phyloP scores from a whole-genome alignment of 2,113 vertebrate species.

The Puma concolor region DNA sequence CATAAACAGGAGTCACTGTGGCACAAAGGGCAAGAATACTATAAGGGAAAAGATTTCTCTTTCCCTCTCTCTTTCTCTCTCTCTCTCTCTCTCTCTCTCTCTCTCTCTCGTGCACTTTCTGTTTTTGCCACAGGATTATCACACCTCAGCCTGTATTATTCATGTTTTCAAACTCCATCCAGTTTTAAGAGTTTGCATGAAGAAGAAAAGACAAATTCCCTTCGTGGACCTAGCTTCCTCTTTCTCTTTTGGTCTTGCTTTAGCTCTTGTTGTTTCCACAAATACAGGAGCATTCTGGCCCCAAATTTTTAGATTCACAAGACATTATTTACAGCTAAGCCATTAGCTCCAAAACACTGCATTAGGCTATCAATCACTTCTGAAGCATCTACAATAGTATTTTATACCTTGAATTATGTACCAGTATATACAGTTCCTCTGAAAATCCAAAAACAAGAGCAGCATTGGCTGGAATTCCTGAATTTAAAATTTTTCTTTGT shows the following conservation, averaged over 20 bases:
- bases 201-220: not conserved
- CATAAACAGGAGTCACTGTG: not conserved
- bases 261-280: not conserved
- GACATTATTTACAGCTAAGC: not conserved
- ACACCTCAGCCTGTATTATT: not conserved
- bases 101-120: not conserved
- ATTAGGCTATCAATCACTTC: not conserved
- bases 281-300: not conserved
- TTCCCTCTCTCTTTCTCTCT: not conserved
- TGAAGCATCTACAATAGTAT: not conserved
- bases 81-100: not conserved
- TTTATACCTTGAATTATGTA: not conserved
- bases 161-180: not conserved
- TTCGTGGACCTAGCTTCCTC: not conserved
- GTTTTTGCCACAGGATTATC: not conserved
- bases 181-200: not conserved
- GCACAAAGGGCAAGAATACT: not conserved
- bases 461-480: not conserved
- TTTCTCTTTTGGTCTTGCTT: not conserved
- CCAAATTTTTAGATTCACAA: not conserved
- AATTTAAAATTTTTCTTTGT: not conserved
- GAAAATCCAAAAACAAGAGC: not conserved
- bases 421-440: not conserved
- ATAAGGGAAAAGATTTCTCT: not conserved
- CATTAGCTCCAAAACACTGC: not conserved